These are phyloP conservation scores for Hylaea fasciaria DNA, from an alignment of 2,888 invertebrate species.

Conservation along the genomic window DNA sequence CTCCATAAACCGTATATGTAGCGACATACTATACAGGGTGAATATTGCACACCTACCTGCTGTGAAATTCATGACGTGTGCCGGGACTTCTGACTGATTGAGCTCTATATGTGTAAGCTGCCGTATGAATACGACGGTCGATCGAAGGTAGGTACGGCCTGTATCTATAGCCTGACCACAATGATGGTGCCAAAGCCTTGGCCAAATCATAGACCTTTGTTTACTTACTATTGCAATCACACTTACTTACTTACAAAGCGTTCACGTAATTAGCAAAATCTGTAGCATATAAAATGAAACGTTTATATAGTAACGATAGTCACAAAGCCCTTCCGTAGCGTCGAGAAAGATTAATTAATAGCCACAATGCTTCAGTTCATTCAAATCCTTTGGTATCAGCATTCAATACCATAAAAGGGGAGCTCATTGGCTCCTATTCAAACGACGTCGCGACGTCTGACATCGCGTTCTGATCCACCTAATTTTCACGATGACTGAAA, in stretches of 20 bases:
- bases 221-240: too few species aligned
- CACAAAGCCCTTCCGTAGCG: background rate
- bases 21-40: conserved; percentile 47
- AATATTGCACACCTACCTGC: conserved; percentile 66
- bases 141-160: conserved; percentile 20
- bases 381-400: conserved; percentile 29
- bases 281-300: background rate
- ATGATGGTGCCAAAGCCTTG: conserved; percentile 8
- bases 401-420: conserved; percentile 40
- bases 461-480: conserved; percentile 61
- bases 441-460: conserved; percentile 49
- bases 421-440: conserved; percentile 55
- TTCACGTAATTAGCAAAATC: background rate
- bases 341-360: conserved; percentile 19
- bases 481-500: conserved; percentile 80
- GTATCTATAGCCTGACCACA: conserved; percentile 20
- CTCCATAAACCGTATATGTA: conserved; percentile 44
- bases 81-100: conserved; percentile 73
- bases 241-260: too few species aligned
- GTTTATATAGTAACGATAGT: background rate
- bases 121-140: conserved; percentile 38
- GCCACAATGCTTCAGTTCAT: conserved; percentile 27
- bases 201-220: too few species aligned
- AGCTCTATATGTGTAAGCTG: conserved; percentile 61
- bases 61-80: conserved; percentile 76